phyloP scores from a whole-genome alignment of 2,113 vertebrate species.

The Serinus canaria region DNA sequence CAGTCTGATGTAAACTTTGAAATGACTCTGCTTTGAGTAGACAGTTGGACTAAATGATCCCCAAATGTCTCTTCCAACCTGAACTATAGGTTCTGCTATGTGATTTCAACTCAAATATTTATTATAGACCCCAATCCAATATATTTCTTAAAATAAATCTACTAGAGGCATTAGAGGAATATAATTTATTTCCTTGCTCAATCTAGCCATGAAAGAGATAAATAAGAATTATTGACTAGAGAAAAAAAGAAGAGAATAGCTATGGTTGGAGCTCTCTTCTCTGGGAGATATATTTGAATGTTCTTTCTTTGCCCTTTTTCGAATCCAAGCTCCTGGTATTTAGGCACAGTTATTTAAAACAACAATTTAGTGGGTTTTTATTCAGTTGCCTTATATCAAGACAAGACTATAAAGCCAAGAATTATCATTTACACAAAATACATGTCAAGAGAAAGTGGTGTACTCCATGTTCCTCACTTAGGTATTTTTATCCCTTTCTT shows the following conservation, averaged over 20 bases:
- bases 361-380: background rate
- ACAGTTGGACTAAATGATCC: background rate
- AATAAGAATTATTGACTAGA: background rate
- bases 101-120: background rate
- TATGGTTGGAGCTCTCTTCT: background rate
- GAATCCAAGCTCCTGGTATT: background rate
- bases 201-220: background rate
- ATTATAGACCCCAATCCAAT: background rate
- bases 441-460: background rate
- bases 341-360: background rate
- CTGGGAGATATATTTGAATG: background rate
- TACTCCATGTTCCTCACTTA: background rate
- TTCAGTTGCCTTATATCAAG: background rate
- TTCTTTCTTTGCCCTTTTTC: background rate
- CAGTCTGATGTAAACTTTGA: background rate
- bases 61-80: background rate
- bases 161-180: background rate
- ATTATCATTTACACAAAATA: constrained; percentile 35
- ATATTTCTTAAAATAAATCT: background rate
- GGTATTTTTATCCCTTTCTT: constrained; percentile 28
- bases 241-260: background rate
- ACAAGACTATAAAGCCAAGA: background rate
- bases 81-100: background rate
- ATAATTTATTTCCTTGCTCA: background rate
- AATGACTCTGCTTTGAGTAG: background rate